These are phyloP conservation scores for Chelonoidis abingdonii DNA, from an alignment of 2,113 vertebrate species.

Conservation along the genomic window DNA sequence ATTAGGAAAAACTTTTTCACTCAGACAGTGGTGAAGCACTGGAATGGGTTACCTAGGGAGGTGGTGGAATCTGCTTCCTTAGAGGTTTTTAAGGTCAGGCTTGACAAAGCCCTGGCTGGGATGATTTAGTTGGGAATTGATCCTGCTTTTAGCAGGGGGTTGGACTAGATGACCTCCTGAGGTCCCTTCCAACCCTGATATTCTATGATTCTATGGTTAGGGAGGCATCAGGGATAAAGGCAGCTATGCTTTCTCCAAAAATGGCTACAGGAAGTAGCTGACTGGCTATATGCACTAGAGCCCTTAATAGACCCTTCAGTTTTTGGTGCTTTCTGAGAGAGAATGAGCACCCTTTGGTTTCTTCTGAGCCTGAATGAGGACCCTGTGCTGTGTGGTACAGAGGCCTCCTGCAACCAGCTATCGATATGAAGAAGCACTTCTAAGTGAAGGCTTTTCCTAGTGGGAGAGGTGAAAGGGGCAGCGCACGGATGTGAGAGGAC, in stretches of 20 bases:
- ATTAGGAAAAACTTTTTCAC: no score
- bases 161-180: no score
- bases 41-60: no score
- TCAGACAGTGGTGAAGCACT: no score
- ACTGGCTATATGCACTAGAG: not conserved
- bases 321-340: not conserved
- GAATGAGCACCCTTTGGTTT: not conserved
- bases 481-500: not conserved
- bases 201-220: not conserved
- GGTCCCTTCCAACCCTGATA: no score
- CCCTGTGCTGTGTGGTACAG: not conserved
- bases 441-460: not conserved
- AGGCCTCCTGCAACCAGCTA: not conserved
- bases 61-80: no score
- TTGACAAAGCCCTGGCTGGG: no score
- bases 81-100: no score
- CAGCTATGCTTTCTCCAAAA: not conserved
- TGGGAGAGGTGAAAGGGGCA: not conserved
- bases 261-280: no score
- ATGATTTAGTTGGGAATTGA: no score
- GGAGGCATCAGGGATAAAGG: not conserved
- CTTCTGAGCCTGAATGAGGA: not conserved
- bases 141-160: no score
- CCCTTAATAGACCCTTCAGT: not conserved
- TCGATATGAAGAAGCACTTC: not conserved